Evolutionary conservation across 2,888 invertebrate genomes (phyloP), one percentile per base, ranked within the genome.

Genomic region (Philaethria dido): DNA sequence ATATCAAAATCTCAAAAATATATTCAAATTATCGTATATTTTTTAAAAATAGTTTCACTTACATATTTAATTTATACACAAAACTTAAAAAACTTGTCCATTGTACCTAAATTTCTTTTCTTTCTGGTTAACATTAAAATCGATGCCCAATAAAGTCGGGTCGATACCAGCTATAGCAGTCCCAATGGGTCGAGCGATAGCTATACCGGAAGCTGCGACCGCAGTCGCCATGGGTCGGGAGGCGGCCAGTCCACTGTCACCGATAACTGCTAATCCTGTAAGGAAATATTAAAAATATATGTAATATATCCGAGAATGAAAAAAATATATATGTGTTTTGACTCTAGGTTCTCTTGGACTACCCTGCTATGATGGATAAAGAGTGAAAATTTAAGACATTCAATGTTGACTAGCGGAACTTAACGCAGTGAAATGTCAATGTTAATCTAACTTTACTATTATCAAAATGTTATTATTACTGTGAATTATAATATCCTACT

Each of bases 161-260:
- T 94, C 92, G 0, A 96, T 88, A 1, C 96, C 96, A 1, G 96
- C 96, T 42, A 96, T 94, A 6, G 96, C 96, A 0, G 96, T 96
- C 22, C 94, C 96, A 0, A 95, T 92, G 0, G 96, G 96, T 4
- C 94, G 91, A 0, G 96, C 95, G 3, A 96, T 88, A 0, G 96
- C 96, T 9, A 96, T 82, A 0, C 96, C 96, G 48, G 94, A 94
- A 0, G 94, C 93, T 0, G 96, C 96, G 0, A 96, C 93, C 0
- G 96, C 96, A 0, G 95, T 95, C 0, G 94, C 96, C 52, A 94
- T 85, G 0, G 96, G 96, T 72, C 95, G 94, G 6, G 96, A 94
- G 0, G 95, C 94, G 22, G 96, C 96, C 3, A 96, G 89, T 0
- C 96, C 96, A 5, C 94, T 94, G 59, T 93, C 93, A 0, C 94